Evolutionary conservation across 2,888 invertebrate species (phyloP), one percentile per base, ranked within the genome.

Genomic region (Luperina testacea): DNA sequence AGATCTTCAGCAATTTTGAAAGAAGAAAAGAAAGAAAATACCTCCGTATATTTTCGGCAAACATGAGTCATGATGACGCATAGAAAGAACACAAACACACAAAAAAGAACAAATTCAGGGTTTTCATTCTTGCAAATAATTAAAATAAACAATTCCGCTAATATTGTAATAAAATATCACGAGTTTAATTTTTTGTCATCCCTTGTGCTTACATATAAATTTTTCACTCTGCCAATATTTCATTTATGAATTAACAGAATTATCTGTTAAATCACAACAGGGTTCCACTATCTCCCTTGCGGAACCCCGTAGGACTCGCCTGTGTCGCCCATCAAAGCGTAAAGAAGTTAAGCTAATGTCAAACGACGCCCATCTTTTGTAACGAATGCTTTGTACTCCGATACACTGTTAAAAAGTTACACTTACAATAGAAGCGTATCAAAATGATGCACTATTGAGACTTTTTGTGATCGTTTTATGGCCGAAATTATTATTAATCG

Each of bases 281-380:
- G 63, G 72, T 67, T 65, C 38, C 24, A 65, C 57, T 78, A 77
- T 73, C 48, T 72, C 74, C 48, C 61, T 24, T 42, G 91, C 86
- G 87, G 87, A 93, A 90, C 95, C 94, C 94, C 92, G 92, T n/a
- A 61, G 51, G 20, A 77, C 69, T 74, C 78, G 72, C 80, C 87
- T 84, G 80, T 92, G 94, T 92, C 91, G 91, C 92, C 91, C 94
- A 96, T 96, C 94, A 96, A 96, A 96, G 93, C 96, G 96, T 96
- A 96, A 96, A 96, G 96, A 96, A 96, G 96, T 96, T 96, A 96
- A 95, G 94, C 95, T 95, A 96, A 96, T 96, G 96, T 95, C 95
- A 95, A 96, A 95, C 93, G 96, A 95, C 95, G 96, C 95, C 95
- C 94, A 96, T 96, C 96, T 95, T 96, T 96, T 96, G 96, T 96